A percentile compares a stretch with the other conserved stretches of the same genome.
Evolutionary conservation across 1,140 invertebrate genomes (phyloP).

Genomic region (Luehdorfia chinensis): DNA sequence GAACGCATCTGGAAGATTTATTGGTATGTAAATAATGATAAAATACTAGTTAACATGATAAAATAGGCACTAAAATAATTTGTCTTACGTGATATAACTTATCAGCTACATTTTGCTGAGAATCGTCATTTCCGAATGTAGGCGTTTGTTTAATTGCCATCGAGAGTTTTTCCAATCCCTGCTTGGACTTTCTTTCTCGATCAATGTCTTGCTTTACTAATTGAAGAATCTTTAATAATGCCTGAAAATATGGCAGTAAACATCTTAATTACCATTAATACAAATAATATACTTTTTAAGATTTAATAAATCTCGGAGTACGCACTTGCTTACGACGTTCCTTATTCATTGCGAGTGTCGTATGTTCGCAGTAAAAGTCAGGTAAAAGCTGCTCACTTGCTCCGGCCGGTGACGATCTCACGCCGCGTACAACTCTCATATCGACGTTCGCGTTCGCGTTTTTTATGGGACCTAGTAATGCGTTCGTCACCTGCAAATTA

Average conservation of each 20-base stretch:
- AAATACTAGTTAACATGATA: too few species aligned
- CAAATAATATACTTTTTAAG: too few species aligned
- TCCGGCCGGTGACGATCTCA: slow-evolving; percentile 64
- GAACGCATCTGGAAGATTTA: slow-evolving; percentile 86
- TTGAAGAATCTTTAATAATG: slow-evolving; percentile 89
- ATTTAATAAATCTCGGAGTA: too few species aligned
- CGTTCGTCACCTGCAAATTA: slow-evolving; percentile 81
- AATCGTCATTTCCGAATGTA: slow-evolving; percentile 92
- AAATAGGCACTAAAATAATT: background rate
- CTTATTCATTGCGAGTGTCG: slow-evolving; percentile 94
- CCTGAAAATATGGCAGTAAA: slow-evolving; percentile 62
- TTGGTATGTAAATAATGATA: background rate
- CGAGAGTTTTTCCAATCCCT: slow-evolving; percentile 92
- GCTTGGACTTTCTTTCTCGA: slow-evolving; percentile 88
- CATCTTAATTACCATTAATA: background rate
- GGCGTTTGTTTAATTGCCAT: slow-evolving; percentile 94
- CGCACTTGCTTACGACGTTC: slow-evolving; percentile 89
- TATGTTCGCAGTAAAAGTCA: slow-evolving; percentile 96
- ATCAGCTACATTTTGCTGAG: slow-evolving; percentile 94
- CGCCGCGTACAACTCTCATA: slow-evolving; percentile 76
- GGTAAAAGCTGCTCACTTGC: slow-evolving; percentile 90
- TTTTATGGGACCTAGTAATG: slow-evolving; percentile 82
- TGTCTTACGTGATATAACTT: slow-evolving; percentile 90
- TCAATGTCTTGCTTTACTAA: slow-evolving; percentile 91
- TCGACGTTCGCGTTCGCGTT: slow-evolving; percentile 86